Conservation (phyloP, 2,113 vertebrate genomes). For the Brachionichthys hirsutus region DNA sequence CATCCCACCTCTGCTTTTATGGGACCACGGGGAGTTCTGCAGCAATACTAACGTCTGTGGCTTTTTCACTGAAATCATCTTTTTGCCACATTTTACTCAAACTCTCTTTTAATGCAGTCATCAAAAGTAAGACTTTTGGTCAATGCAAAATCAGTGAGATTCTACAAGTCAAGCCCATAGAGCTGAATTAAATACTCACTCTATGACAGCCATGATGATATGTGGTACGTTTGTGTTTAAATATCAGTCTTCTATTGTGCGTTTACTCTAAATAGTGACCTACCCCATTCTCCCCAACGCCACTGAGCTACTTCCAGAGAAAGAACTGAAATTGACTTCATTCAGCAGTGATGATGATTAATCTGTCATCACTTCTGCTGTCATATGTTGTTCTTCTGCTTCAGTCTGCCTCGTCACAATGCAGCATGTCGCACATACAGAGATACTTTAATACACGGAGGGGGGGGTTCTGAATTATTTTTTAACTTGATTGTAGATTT, state of each 20-base stretch:
- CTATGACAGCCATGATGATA: no score
- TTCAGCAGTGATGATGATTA: neutral
- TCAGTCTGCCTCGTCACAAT: no score
- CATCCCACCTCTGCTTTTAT: slow-evolving; percentile 14
- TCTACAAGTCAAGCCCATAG: no score
- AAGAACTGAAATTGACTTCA: neutral
- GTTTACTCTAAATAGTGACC: slow-evolving; percentile 7
- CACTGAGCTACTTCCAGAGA: slow-evolving; percentile 1
- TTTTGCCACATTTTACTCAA: slow-evolving; percentile 21
- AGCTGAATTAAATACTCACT: no score
- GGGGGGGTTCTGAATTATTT: slow-evolving; percentile 2
- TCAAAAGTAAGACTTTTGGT: no score
- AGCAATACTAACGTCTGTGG: neutral
- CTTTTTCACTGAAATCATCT: slow-evolving; percentile 8
- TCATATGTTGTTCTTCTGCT: no score
- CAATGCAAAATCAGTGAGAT: no score
- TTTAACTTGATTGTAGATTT: neutral
- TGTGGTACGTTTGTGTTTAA: no score
- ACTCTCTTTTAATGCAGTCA: no score
- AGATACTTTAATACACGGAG: neutral
- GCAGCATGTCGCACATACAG: neutral
- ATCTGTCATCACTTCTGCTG: no score
- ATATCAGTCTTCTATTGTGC: neutral
- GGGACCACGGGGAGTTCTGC: slow-evolving; percentile 8
- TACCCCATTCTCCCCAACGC: no score